Conservation (phyloP, 2,113 vertebrate genomes). For the Zapornia atra region DNA sequence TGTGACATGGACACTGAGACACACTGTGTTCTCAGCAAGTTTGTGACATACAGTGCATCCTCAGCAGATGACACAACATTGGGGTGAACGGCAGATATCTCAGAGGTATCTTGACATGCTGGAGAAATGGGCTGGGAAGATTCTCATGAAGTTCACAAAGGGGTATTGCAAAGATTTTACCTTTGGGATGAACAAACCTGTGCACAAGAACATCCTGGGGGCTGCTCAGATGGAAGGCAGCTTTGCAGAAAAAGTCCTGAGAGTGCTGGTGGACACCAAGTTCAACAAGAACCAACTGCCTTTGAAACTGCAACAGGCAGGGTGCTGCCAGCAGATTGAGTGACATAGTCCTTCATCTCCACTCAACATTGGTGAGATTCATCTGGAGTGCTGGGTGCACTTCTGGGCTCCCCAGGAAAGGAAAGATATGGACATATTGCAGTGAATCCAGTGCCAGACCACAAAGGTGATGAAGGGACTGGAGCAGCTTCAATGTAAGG, state of each 20-base stretch:
- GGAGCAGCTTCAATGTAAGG: neutral
- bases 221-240: neutral
- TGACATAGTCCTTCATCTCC: neutral
- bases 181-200: neutral
- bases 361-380: neutral
- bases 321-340: neutral
- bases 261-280: neutral
- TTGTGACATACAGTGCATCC: neutral
- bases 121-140: neutral
- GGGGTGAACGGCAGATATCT: neutral
- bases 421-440: neutral
- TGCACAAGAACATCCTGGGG: neutral
- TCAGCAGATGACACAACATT: neutral
- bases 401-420: neutral
- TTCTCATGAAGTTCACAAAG: neutral
- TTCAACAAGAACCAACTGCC: neutral
- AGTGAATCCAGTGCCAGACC: neutral
- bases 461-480: neutral
- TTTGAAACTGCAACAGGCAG: neutral
- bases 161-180: neutral
- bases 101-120: neutral
- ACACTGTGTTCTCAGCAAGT: neutral
- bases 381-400: neutral
- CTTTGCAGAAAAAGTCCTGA: neutral
- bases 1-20: neutral